These are phyloP conservation scores for Agrypnus murinus DNA, from an alignment of 2,888 invertebrate species.

Conservation along the genomic window DNA sequence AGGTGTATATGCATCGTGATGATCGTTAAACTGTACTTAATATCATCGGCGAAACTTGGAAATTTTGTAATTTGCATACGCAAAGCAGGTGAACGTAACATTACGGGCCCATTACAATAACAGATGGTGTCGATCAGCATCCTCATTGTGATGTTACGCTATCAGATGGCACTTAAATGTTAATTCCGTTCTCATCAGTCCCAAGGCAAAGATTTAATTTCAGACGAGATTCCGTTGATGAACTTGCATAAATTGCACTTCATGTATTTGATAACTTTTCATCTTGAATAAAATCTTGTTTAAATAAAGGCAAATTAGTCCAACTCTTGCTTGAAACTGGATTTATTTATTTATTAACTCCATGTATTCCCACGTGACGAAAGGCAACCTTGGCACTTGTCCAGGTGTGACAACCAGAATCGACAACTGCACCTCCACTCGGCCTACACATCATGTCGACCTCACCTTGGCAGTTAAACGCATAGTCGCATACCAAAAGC, in stretches of 20 bases:
- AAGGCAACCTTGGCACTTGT: conserved; percentile 24
- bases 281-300: no score
- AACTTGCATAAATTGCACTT: conserved; percentile 22
- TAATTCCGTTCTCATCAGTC: conserved; percentile 23
- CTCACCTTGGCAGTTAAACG: conserved; percentile 21
- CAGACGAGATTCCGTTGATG: not conserved
- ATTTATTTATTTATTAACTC: no score
- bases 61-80: conserved; percentile 3
- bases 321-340: no score
- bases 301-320: no score
- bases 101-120: conserved; percentile 28
- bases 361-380: conserved; percentile 17
- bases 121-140: conserved; percentile 31
- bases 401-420: conserved; percentile 22
- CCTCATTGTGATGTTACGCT: conserved; percentile 20
- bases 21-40: conserved; percentile 17
- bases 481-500: conserved; percentile 17
- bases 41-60: conserved; percentile 6
- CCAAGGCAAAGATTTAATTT: conserved; percentile 20
- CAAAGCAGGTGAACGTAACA: conserved; percentile 19
- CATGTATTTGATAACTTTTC: no score
- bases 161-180: conserved; percentile 28
- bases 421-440: conserved; percentile 20
- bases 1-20: not conserved
- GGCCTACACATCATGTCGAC: conserved; percentile 14